Conservation (phyloP, 2,888 invertebrate genomes). For the Scotopteryx bipunctaria region DNA sequence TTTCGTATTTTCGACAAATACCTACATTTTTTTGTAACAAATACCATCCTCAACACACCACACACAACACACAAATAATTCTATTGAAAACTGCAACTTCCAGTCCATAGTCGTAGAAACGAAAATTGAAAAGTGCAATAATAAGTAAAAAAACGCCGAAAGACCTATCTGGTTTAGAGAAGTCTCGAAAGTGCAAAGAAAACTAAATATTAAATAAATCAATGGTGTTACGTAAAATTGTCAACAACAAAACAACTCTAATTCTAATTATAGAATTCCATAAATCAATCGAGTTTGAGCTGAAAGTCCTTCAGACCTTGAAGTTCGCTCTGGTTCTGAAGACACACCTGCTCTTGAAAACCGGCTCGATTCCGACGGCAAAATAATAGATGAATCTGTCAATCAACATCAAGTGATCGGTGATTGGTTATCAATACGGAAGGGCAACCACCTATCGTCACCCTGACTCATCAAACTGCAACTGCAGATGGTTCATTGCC, state of each 20-base stretch:
- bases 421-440: conserved; percentile 22
- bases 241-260: neutral
- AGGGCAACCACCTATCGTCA: conserved; percentile 23
- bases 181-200: neutral
- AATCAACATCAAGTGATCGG: conserved; percentile 29
- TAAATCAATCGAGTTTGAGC: conserved; percentile 8
- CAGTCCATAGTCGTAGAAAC: too few species aligned
- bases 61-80: neutral
- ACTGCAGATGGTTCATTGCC: conserved; percentile 13
- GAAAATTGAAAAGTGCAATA: neutral
- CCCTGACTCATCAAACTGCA: conserved; percentile 9
- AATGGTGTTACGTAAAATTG: neutral
- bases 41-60: too few species aligned
- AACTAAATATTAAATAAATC: neutral
- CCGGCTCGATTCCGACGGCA: neutral
- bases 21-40: neutral
- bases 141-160: too few species aligned
- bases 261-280: conserved; percentile 8
- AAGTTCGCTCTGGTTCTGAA: neutral
- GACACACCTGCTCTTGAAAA: neutral
- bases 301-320: conserved; percentile 7
- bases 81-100: conserved; percentile 1
- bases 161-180: too few species aligned
- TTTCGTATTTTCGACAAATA: too few species aligned
- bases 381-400: conserved; percentile 7